phyloP scores from a whole-genome alignment of 2,797 vertebrate genomes.

The Takifugu ocellatus region DNA sequence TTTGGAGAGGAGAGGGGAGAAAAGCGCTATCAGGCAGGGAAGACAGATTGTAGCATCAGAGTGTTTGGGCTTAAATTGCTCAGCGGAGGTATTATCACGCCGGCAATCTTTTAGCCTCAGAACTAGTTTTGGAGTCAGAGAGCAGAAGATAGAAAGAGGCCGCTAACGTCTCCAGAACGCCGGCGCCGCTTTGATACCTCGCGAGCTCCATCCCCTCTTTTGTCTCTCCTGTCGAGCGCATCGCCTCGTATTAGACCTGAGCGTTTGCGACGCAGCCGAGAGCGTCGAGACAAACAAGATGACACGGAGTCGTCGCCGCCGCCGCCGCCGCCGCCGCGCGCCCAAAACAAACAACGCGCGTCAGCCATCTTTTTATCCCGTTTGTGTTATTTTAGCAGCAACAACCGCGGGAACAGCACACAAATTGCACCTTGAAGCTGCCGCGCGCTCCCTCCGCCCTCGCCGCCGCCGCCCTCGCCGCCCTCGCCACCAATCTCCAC shows the following conservation, averaged over 20 bases:
- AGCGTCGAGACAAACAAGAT: constrained; percentile 59
- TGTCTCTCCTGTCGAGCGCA: constrained; percentile 33
- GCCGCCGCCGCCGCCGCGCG: constrained; percentile 2
- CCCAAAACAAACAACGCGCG: constrained; percentile 34
- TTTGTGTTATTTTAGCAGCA: constrained; percentile 59
- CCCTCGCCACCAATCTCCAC: constrained; percentile 38
- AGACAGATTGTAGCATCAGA: constrained; percentile 82
- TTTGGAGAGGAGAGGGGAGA: constrained; percentile 81
- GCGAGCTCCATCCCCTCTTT: constrained; percentile 2
- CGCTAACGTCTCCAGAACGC: constrained; percentile 38
- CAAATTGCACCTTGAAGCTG: constrained; percentile 57
- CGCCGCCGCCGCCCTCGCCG: not conserved
- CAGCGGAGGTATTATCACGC: constrained; percentile 80
- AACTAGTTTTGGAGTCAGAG: constrained; percentile 74
- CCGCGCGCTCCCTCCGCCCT: constrained; percentile 19
- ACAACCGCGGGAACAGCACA: constrained; percentile 52
- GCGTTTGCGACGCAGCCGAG: constrained; percentile 54
- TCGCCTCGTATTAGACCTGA: constrained; percentile 24
- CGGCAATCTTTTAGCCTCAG: constrained; percentile 77
- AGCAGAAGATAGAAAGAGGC: constrained; percentile 59
- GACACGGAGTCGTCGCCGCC: constrained; percentile 41
- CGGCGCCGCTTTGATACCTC: constrained; percentile 17
- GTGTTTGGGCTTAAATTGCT: constrained; percentile 84
- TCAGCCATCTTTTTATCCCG: constrained; percentile 34
- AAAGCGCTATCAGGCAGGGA: constrained; percentile 84